Evolutionary conservation across 1,140 invertebrate species (phyloP).

Genomic region (Aphelenchoides avenae): DNA sequence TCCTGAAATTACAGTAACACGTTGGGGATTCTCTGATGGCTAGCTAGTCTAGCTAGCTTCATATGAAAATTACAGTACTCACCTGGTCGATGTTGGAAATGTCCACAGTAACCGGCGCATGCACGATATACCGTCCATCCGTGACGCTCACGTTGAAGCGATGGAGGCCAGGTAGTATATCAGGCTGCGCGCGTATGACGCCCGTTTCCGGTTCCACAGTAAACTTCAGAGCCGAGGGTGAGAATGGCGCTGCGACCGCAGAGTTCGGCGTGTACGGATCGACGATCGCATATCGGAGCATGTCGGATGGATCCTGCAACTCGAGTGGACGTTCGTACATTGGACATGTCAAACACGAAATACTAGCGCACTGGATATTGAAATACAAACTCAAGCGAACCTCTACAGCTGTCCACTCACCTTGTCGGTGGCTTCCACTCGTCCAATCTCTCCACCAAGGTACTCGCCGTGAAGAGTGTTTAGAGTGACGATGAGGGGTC

Average conservation of each 20-base stretch:
- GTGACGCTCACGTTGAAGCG: slow-evolving; percentile 73
- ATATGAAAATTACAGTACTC: too few species aligned
- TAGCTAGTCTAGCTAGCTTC: too few species aligned
- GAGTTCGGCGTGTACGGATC: slow-evolving; percentile 6
- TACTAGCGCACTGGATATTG: too few species aligned
- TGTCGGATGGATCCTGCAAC: slow-evolving; percentile 79
- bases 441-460: slow-evolving; percentile 81
- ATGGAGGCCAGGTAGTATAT: too few species aligned
- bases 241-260: too few species aligned
- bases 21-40: too few species aligned
- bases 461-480: slow-evolving; percentile 86
- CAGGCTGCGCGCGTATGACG: too few species aligned
- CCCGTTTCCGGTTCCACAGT: slow-evolving; percentile 72
- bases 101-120: slow-evolving; percentile 61
- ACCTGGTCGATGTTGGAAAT: slow-evolving; percentile 69
- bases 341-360: too few species aligned
- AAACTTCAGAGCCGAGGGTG: too few species aligned
- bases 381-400: too few species aligned
- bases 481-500: slow-evolving; percentile 77
- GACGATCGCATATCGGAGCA: slow-evolving; percentile 72
- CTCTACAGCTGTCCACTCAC: slow-evolving; percentile 13
- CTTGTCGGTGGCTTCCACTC: slow-evolving; percentile 76
- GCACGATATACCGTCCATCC: slow-evolving; percentile 70
- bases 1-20: too few species aligned
- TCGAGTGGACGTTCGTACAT: too few species aligned